Evolutionary conservation across 2,797 vertebrate genomes (phyloP).

Genomic region (Poeciliopsis paucimaculata): DNA sequence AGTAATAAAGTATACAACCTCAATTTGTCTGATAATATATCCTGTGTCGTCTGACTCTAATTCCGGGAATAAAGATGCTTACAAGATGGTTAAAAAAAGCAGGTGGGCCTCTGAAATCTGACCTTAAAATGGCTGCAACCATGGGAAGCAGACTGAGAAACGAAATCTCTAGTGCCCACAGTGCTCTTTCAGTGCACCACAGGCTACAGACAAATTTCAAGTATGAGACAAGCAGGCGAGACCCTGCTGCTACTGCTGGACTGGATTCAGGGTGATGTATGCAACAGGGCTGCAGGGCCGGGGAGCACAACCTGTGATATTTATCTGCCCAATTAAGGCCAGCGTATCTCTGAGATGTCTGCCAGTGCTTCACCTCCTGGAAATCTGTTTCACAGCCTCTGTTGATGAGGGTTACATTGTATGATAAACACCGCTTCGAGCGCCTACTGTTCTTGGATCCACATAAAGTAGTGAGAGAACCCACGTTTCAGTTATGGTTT

Average conservation of each 20-base stretch:
- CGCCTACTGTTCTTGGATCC: conserved; percentile 25
- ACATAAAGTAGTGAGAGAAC: conserved; percentile 46
- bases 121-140: conserved; percentile 12
- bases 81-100: conserved; percentile 9
- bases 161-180: conserved; percentile 46
- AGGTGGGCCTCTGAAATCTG: conserved; percentile 7
- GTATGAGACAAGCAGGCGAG: conserved; percentile 46
- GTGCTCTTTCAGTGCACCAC: conserved; percentile 66
- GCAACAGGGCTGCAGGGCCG: conserved; percentile 56
- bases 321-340: conserved; percentile 82
- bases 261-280: conserved; percentile 64
- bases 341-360: conserved; percentile 60
- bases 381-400: conserved; percentile 59
- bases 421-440: conserved; percentile 57
- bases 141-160: conserved; percentile 33
- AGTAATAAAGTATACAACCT: conserved; percentile 9
- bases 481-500: conserved; percentile 60
- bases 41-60: accelerated
- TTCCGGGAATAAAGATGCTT: conserved; percentile 24
- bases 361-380: conserved; percentile 55
- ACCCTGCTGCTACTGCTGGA: conserved; percentile 64
- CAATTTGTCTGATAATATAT: conserved; percentile 20
- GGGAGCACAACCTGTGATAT: conserved; percentile 69
- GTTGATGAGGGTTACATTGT: conserved; percentile 57
- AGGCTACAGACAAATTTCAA: conserved; percentile 60